Percentiles rank a stretch among this genome's conserved stretches.
These are phyloP conservation scores for Leptodactylus fuscus DNA, from an alignment of 2,113 vertebrate genomes.

Conservation along the genomic window DNA sequence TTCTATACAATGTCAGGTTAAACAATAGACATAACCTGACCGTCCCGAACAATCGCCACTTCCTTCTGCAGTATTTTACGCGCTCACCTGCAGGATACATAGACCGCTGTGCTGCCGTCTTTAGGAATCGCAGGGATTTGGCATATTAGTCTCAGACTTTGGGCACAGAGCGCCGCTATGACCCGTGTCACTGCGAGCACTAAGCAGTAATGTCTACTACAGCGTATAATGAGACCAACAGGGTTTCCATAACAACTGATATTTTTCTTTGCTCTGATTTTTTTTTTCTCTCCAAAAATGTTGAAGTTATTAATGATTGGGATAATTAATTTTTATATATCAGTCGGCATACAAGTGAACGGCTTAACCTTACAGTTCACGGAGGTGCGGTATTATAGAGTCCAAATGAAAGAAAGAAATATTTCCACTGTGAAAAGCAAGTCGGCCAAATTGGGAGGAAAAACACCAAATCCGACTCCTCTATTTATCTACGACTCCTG, in stretches of 20 bases:
- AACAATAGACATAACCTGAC: neutral
- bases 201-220: neutral
- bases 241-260: conserved; percentile 5
- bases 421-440: no score
- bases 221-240: neutral
- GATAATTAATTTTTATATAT: neutral
- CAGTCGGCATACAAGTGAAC: neutral
- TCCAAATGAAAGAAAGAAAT: no score
- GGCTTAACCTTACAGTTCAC: neutral
- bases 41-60: neutral
- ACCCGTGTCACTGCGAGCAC: neutral
- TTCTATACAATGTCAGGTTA: neutral
- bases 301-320: neutral
- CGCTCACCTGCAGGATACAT: neutral
- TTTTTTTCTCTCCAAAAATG: neutral
- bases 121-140: neutral
- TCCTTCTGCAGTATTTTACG: neutral
- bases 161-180: neutral
- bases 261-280: neutral
- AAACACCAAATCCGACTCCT: no score
- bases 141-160: neutral
- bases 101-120: neutral
- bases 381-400: no score
- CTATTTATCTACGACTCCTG: no score
- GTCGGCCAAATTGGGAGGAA: no score